Percentiles rank a stretch among this genome's conserved stretches.
phyloP scores from a whole-genome alignment of 2,113 vertebrate species.

The Brienomyrus longianalis region DNA sequence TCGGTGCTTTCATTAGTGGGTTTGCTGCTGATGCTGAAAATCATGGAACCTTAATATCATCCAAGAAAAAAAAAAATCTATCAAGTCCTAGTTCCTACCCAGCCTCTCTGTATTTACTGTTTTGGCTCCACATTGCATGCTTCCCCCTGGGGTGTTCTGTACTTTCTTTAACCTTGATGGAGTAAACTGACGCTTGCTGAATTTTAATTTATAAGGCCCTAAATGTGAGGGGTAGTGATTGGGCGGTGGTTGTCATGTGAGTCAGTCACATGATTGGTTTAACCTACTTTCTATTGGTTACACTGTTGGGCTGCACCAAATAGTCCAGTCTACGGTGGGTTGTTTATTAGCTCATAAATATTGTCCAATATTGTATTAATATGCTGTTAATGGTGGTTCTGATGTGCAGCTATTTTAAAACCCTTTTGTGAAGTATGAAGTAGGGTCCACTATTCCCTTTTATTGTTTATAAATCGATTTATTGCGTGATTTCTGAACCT shows the following conservation, averaged over 20 bases:
- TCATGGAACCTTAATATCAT: neutral
- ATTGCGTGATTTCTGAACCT: neutral
- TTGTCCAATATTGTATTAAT: neutral
- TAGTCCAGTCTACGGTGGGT: neutral
- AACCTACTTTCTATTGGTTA: neutral
- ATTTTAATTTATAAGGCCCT: neutral
- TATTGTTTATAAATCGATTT: neutral
- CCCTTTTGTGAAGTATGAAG: neutral
- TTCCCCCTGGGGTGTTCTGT: neutral
- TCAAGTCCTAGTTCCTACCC: neutral
- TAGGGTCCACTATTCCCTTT: neutral
- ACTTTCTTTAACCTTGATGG: neutral
- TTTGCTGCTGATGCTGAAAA: neutral
- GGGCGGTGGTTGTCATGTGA: neutral
- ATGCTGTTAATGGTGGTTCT: neutral
- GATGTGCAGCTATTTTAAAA: neutral
- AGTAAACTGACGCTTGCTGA: neutral
- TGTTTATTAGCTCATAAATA: neutral
- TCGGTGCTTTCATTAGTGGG: neutral
- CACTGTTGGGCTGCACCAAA: neutral
- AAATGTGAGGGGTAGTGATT: neutral
- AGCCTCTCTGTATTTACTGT: neutral
- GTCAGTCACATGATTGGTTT: neutral
- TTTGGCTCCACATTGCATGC: neutral
- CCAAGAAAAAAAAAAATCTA: neutral